Evolutionary conservation across 2,113 vertebrate species (phyloP).

Genomic region (Passerina amoena): DNA sequence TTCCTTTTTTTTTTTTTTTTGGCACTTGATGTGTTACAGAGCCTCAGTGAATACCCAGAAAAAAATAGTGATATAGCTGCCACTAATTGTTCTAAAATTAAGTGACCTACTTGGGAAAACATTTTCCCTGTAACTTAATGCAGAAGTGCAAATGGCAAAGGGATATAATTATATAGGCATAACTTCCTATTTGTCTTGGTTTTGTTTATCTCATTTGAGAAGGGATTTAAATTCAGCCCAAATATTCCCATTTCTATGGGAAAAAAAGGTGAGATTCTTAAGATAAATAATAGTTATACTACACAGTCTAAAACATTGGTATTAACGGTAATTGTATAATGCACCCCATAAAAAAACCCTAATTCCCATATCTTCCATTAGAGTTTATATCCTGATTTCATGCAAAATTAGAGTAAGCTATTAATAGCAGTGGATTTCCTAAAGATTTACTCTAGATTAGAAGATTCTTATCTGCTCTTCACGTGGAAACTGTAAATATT

Average conservation of each 20-base stretch:
- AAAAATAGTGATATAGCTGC: constrained; percentile 4
- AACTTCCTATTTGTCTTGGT: neutral
- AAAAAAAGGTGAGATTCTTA: neutral
- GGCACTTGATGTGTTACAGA: neutral
- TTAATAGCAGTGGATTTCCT: neutral
- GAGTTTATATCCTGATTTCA: constrained; percentile 1
- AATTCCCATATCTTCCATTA: neutral
- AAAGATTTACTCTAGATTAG: neutral
- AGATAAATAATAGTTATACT: neutral
- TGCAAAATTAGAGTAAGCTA: constrained; percentile 13
- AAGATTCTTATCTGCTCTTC: neutral
- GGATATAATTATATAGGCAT: constrained; percentile 2
- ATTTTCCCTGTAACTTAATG: constrained; percentile 10
- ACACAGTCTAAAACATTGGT: neutral
- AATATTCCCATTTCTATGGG: neutral
- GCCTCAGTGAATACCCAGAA: neutral
- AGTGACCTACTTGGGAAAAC: neutral
- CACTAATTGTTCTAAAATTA: constrained; percentile 35
- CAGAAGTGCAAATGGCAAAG: neutral
- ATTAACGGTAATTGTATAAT: constrained; percentile 10
- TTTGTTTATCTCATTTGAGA: neutral
- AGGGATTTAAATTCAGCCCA: constrained; percentile 5
- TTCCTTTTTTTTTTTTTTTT: neutral
- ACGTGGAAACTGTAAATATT: neutral
- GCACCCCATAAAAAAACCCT: neutral